Conservation (phyloP, 2,888 invertebrate species). For the Ormyrus rosae region DNA sequence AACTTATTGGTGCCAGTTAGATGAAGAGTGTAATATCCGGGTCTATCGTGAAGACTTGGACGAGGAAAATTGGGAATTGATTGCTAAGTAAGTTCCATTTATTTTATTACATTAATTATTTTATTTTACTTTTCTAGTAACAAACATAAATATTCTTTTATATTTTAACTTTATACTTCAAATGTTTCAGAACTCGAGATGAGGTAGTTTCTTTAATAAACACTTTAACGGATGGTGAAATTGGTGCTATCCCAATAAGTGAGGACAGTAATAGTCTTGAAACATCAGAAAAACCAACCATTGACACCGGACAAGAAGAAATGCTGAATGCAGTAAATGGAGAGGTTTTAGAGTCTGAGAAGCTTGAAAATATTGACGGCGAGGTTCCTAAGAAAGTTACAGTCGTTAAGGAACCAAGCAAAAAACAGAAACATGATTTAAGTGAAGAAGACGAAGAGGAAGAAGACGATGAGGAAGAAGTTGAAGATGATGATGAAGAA, state of each 20-base stretch:
- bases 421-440: constrained; percentile 48
- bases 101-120: constrained; percentile 9
- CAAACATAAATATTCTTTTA: too few relatives aligned
- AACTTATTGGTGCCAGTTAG: constrained; percentile 95
- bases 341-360: constrained; percentile 59
- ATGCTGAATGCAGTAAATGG: constrained; percentile 57
- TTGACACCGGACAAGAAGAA: constrained; percentile 78
- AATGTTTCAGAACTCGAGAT: constrained; percentile 82
- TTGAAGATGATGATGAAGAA: constrained; percentile 62
- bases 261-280: constrained; percentile 82
- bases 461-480: constrained; percentile 27
- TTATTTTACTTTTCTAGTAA: constrained; percentile 6
- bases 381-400: constrained; percentile 59
- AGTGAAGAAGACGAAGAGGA: constrained; percentile 61
- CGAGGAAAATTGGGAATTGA: constrained; percentile 96
- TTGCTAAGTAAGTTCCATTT: constrained; percentile 83
- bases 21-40: constrained; percentile 91
- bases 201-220: constrained; percentile 88
- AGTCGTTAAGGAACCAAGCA: constrained; percentile 56
- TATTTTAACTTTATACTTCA: neutral
- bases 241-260: constrained; percentile 79
- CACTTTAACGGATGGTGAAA: constrained; percentile 84
- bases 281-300: constrained; percentile 77
- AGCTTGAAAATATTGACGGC: constrained; percentile 64
- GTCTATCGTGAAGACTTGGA: constrained; percentile 97